These are phyloP conservation scores for Porites rus DNA, from an alignment of 92 coral and sea anemone species.

Conservation along the genomic window DNA sequence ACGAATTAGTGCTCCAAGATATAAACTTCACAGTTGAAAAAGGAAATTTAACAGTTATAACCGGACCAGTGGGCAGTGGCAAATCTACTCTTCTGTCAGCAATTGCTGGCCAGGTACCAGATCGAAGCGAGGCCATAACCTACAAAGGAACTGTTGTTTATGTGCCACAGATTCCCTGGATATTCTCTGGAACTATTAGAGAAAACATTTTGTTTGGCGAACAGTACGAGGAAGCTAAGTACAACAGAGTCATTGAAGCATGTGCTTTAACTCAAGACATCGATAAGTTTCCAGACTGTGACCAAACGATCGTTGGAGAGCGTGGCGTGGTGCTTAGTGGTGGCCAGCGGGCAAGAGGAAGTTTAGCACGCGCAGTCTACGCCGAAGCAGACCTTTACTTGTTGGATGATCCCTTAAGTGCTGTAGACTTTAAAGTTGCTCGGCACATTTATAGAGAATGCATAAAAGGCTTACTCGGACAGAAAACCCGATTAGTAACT, in stretches of 20 bases:
- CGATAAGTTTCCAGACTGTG: neutral
- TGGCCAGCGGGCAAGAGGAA: neutral
- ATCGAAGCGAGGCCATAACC: neutral
- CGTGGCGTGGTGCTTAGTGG: conserved; percentile 1
- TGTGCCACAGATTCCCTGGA: neutral
- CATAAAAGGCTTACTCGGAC: neutral
- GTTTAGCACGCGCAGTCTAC: conserved; percentile 5
- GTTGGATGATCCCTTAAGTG: neutral
- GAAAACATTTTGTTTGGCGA: neutral
- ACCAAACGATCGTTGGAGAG: conserved; percentile 8
- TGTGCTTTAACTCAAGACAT: neutral
- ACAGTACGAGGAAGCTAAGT: neutral
- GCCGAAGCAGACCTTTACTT: neutral
- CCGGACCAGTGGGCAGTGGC: conserved; percentile 17
- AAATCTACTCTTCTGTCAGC: conserved; percentile 1
- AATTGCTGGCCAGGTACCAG: neutral
- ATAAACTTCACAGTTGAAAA: neutral
- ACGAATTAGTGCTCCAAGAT: neutral
- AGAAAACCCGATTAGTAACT: neutral
- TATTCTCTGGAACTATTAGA: neutral
- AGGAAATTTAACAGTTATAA: neutral
- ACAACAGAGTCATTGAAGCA: neutral
- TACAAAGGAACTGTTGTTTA: neutral
- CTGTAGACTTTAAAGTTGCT: conserved; percentile 3
- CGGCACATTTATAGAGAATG: neutral